Conservation (phyloP, 2,888 invertebrate species). For the Anthrax anthrax region DNA sequence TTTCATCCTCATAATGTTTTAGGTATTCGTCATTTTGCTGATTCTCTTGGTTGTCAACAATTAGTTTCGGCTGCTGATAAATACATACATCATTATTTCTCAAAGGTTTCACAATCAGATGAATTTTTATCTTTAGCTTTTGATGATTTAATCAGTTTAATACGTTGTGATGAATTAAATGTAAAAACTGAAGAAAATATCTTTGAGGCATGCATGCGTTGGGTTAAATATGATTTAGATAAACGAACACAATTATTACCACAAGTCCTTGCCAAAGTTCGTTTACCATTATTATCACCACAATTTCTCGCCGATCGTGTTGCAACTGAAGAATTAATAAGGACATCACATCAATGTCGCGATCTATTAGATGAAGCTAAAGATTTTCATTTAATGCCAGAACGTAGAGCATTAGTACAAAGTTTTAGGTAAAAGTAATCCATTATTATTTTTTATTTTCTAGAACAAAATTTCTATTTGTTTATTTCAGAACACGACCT, state of each 20-base stretch:
- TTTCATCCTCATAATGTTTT: slow-evolving; percentile 68
- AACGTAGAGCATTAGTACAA: slow-evolving; percentile 59
- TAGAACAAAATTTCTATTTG: background rate
- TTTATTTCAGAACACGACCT: slow-evolving; percentile 44
- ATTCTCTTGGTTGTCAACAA: slow-evolving; percentile 54
- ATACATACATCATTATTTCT: slow-evolving; percentile 66
- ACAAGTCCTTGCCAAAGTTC: slow-evolving; percentile 56
- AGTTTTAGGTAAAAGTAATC: slow-evolving; percentile 39
- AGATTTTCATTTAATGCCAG: slow-evolving; percentile 78
- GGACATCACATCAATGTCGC: slow-evolving; percentile 64
- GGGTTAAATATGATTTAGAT: slow-evolving; percentile 54
- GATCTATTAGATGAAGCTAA: slow-evolving; percentile 77
- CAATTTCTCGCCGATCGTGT: slow-evolving; percentile 69
- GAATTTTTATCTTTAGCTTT: slow-evolving; percentile 51
- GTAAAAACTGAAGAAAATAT: slow-evolving; percentile 67
- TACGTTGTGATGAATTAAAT: slow-evolving; percentile 62
- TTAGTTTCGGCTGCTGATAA: slow-evolving; percentile 62
- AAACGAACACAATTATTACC: slow-evolving; percentile 46
- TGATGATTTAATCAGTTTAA: slow-evolving; percentile 50
- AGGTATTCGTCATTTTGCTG: slow-evolving; percentile 66
- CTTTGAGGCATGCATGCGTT: slow-evolving; percentile 69
- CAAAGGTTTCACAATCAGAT: slow-evolving; percentile 57
- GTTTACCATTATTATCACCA: slow-evolving; percentile 67
- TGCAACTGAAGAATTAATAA: slow-evolving; percentile 61
- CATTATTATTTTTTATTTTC: no score